These are phyloP conservation scores for Hymenochirus boettgeri DNA, from an alignment of 2,113 vertebrate genomes.

Conservation along the genomic window DNA sequence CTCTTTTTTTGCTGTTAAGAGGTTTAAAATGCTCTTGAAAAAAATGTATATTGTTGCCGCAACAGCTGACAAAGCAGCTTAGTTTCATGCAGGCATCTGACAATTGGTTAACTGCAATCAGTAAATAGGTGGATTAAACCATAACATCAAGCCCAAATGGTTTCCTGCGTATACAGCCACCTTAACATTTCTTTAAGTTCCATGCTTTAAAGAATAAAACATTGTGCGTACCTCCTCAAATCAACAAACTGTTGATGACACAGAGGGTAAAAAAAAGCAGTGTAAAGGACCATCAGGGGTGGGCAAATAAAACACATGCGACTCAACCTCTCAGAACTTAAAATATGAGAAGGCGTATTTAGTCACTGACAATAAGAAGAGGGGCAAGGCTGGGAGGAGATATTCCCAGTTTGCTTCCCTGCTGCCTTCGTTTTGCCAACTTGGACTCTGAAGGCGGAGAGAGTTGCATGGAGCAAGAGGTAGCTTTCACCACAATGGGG, in stretches of 20 bases:
- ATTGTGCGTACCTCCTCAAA: not conserved
- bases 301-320: conserved; percentile 6
- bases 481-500: conserved; percentile 77
- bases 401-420: conserved; percentile 71
- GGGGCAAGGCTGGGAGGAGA: conserved; percentile 71
- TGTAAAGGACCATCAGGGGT: not conserved
- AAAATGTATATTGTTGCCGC: too few relatives aligned
- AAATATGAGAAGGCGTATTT: conserved; percentile 31
- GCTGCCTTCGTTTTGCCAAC: conserved; percentile 85
- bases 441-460: conserved; percentile 88
- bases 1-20: too few relatives aligned
- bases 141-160: not conserved
- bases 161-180: not conserved
- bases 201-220: not conserved
- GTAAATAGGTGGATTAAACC: not conserved
- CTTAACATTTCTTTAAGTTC: not conserved
- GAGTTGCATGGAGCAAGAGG: conserved; percentile 83
- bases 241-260: not conserved
- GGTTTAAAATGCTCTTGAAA: too few relatives aligned
- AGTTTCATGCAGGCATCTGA: too few relatives aligned
- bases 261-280: not conserved
- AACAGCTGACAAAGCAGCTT: too few relatives aligned
- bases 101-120: not conserved
- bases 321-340: not conserved
- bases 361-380: conserved; percentile 82